phyloP scores from a whole-genome alignment of 2,888 invertebrate genomes.

The Melinaea marsaeus region DNA sequence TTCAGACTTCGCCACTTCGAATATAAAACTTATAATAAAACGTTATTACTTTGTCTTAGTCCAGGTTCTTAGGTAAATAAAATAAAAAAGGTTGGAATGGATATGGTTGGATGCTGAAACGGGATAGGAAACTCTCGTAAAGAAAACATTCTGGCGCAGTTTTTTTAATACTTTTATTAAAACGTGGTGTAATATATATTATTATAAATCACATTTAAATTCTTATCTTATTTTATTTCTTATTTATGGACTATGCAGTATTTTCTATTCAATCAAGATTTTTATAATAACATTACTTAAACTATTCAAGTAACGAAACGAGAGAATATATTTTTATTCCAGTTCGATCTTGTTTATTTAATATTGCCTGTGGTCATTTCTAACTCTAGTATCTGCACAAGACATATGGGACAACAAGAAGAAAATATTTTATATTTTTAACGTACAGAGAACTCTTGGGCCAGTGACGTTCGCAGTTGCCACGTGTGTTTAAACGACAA shows the following conservation, averaged over 20 bases:
- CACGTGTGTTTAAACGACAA: constrained; percentile 18
- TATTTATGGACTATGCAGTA: no score
- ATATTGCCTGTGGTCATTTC: neutral
- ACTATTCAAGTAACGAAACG: no score
- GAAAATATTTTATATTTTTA: constrained; percentile 6
- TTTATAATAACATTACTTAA: no score
- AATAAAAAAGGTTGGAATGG: constrained; percentile 30
- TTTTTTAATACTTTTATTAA: constrained; percentile 10
- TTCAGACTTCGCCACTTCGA: no score
- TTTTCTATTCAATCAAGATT: no score
- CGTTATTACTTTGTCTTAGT: no score
- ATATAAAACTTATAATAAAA: no score
- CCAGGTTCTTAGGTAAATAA: no score
- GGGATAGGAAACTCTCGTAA: constrained; percentile 24
- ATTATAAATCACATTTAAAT: no score
- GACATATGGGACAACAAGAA: constrained; percentile 2
- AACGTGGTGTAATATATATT: no score
- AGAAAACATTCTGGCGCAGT: constrained; percentile 17
- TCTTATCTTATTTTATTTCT: no score
- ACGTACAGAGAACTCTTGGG: constrained; percentile 1
- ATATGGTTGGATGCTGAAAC: constrained; percentile 30
- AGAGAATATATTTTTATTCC: neutral
- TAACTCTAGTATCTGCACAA: constrained; percentile 1
- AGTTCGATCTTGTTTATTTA: neutral
- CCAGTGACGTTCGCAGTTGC: constrained; percentile 20